Percentiles rank a stretch among this genome's conserved stretches.
These are phyloP conservation scores for Zaprionus lineosus DNA, from an alignment of 2,888 invertebrate genomes.

Conservation along the genomic window DNA sequence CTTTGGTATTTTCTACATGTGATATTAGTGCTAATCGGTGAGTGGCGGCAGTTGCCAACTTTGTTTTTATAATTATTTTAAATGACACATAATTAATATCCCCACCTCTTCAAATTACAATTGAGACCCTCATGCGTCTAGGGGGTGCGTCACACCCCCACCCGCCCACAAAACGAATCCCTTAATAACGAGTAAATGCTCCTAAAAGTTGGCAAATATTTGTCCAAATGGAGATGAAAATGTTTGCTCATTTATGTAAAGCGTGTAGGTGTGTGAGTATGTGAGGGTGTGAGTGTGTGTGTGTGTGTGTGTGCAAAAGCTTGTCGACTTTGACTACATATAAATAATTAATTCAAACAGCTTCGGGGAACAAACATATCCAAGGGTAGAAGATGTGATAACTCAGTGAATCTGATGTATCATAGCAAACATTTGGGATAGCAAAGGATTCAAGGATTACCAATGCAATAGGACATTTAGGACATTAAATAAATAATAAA, in stretches of 20 bases:
- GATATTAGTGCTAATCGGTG: slow-evolving; percentile 82
- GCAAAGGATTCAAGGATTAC: too few relatives aligned
- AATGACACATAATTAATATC: slow-evolving; percentile 49
- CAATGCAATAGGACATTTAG: too few relatives aligned
- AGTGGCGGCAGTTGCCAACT: slow-evolving; percentile 49
- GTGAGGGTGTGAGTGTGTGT: background rate
- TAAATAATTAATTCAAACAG: slow-evolving; percentile 36
- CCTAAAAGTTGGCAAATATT: slow-evolving; percentile 42
- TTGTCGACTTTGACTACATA: slow-evolving; percentile 11
- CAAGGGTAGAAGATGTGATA: slow-evolving; percentile 2
- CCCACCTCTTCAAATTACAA: background rate
- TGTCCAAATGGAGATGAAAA: slow-evolving; percentile 40
- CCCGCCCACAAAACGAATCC: background rate
- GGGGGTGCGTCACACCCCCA: too few relatives aligned
- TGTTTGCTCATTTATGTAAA: slow-evolving; percentile 41
- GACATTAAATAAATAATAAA: too few relatives aligned
- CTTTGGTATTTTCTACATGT: slow-evolving; percentile 81
- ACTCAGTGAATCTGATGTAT: background rate
- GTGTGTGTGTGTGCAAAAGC: background rate
- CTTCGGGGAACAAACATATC: background rate
- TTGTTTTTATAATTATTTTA: slow-evolving; percentile 39
- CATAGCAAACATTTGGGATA: background rate
- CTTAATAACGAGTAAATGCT: slow-evolving; percentile 21
- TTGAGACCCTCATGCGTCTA: too few relatives aligned
- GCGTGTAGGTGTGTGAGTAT: background rate